Conservation (phyloP, 1,140 invertebrate species). For the Phenacoccus solenopsis region DNA sequence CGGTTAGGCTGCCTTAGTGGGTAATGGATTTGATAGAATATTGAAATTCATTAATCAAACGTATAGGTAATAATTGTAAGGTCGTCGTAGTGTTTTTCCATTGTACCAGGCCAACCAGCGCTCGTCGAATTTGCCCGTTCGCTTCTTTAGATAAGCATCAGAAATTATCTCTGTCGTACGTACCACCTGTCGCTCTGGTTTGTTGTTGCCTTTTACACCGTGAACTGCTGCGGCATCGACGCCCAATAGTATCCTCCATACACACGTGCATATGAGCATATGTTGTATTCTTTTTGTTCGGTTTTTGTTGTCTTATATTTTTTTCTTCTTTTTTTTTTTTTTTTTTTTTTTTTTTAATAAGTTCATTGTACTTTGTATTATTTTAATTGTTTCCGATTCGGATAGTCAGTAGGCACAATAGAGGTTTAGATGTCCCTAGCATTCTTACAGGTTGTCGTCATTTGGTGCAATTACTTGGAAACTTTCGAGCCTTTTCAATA, state of each 20-base stretch:
- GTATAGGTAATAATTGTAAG: neutral
- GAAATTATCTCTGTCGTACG: neutral
- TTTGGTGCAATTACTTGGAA: too few relatives aligned
- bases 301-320: neutral
- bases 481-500: too few relatives aligned
- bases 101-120: neutral
- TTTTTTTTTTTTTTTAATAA: neutral
- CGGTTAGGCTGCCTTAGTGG: neutral
- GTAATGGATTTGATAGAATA: neutral
- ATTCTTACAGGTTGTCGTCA: too few relatives aligned
- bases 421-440: too few relatives aligned
- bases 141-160: neutral
- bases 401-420: too few relatives aligned
- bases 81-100: slow-evolving; percentile 1
- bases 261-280: neutral
- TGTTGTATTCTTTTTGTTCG: neutral
- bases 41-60: neutral
- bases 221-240: neutral
- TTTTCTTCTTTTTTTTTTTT: neutral
- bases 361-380: neutral
- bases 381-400: too few relatives aligned
- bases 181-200: neutral
- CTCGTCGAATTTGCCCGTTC: neutral
- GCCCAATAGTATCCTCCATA: neutral
- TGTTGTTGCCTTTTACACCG: neutral